Evolutionary conservation across 2,113 vertebrate species (phyloP).

Genomic region (Sprattus sprattus): DNA sequence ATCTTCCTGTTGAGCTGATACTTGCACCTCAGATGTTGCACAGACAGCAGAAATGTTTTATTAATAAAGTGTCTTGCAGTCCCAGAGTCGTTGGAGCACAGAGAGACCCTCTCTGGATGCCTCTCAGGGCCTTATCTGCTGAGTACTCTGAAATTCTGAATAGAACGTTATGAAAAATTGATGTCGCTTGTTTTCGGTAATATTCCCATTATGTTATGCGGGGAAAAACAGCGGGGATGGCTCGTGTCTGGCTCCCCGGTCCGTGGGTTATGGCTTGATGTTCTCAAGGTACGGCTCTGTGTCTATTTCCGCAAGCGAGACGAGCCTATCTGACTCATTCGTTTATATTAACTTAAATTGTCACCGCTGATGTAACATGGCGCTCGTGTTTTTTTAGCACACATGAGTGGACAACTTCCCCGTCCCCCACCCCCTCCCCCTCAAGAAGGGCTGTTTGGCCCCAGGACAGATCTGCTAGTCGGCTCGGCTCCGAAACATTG

Average conservation of each 20-base stretch:
- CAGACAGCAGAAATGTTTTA: constrained; percentile 21
- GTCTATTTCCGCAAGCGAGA: neutral
- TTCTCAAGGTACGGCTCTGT: neutral
- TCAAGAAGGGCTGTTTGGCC: neutral
- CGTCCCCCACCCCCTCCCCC: too few relatives aligned
- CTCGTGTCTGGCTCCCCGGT: neutral
- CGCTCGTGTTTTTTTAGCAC: neutral
- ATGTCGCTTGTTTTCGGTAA: constrained; percentile 24
- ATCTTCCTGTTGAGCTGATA: neutral
- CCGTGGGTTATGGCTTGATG: neutral
- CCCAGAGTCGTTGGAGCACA: neutral
- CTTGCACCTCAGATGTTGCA: neutral
- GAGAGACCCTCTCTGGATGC: neutral
- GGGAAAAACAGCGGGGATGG: neutral
- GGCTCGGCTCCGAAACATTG: neutral
- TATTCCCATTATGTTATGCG: constrained; percentile 23
- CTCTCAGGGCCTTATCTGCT: neutral
- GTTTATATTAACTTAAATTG: neutral
- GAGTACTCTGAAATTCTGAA: neutral
- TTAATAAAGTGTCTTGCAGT: neutral
- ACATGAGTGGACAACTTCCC: neutral
- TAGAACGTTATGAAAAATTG: constrained; percentile 29
- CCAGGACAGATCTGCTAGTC: neutral
- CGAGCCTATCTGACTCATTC: neutral
- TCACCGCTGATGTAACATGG: neutral